These are phyloP conservation scores for Megaceryle maxima DNA, from an alignment of 2,113 vertebrate genomes.

Conservation along the genomic window DNA sequence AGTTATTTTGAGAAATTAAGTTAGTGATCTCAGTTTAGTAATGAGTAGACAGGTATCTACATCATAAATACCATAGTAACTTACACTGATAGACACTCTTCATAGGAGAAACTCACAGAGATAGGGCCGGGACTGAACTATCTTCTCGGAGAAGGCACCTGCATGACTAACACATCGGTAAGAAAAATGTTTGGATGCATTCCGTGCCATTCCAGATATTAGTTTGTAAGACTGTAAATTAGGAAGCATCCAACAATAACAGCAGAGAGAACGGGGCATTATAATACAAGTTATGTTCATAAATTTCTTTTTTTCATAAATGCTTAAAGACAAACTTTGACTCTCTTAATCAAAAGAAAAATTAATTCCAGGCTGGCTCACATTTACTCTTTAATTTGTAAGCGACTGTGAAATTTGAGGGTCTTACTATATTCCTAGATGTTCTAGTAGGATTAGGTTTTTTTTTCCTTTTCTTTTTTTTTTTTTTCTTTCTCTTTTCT, in stretches of 20 bases:
- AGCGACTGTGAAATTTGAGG: not conserved
- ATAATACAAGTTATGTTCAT: not conserved
- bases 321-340: not conserved
- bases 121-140: not conserved
- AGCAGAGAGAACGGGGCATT: not conserved
- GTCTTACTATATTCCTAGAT: not conserved
- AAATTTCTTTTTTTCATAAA: not conserved
- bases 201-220: not conserved
- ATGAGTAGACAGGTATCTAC: not conserved
- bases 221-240: not conserved
- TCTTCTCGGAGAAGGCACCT: not conserved
- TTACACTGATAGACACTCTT: not conserved
- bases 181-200: not conserved
- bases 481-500: not conserved
- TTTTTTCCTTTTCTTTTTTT: not conserved
- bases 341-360: not conserved
- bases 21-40: not conserved
- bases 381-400: not conserved
- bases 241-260: not conserved
- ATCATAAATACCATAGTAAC: not conserved
- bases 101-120: not conserved
- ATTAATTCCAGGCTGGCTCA: not conserved
- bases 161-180: not conserved
- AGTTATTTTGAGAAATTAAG: conserved; percentile 13
- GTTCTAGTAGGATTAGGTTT: not conserved